phyloP scores from a whole-genome alignment of 2,113 vertebrate species.

The Montifringilla adamsi region DNA sequence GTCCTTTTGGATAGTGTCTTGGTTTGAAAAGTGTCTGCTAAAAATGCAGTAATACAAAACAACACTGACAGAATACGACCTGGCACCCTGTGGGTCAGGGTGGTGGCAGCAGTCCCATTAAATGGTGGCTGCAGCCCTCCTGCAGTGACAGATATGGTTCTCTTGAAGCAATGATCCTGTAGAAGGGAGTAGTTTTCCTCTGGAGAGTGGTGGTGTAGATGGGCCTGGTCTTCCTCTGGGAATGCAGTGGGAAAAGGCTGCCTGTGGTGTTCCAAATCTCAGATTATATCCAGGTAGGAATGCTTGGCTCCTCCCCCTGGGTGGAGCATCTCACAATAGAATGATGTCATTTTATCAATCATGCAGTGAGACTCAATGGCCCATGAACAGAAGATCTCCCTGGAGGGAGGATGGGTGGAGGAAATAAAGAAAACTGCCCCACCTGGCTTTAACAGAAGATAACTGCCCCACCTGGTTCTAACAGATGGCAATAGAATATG shows the following conservation, averaged over 20 bases:
- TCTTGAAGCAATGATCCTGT: not conserved
- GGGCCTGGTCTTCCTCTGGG: not conserved
- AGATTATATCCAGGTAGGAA: not conserved
- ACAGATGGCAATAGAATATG: not conserved
- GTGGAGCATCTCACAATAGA: not conserved
- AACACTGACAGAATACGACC: not conserved
- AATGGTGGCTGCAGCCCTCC: not conserved
- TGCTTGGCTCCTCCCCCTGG: not conserved
- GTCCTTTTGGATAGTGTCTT: not conserved
- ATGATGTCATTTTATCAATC: not conserved
- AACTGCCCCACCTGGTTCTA: not conserved
- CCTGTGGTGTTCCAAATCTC: not conserved
- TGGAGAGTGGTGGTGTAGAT: not conserved
- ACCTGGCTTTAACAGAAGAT: not conserved
- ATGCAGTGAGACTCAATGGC: not conserved
- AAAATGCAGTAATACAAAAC: not conserved
- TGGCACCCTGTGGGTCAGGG: not conserved
- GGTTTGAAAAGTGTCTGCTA: not conserved
- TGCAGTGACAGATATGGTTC: not conserved
- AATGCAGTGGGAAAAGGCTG: not conserved
- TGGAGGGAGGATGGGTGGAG: not conserved
- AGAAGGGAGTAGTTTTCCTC: not conserved
- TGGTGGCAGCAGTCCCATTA: not conserved
- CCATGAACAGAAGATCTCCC: not conserved
- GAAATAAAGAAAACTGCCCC: not conserved